These are phyloP conservation scores for Danionella cerebrum DNA, from an alignment of 2,113 vertebrate species.

Conservation along the genomic window DNA sequence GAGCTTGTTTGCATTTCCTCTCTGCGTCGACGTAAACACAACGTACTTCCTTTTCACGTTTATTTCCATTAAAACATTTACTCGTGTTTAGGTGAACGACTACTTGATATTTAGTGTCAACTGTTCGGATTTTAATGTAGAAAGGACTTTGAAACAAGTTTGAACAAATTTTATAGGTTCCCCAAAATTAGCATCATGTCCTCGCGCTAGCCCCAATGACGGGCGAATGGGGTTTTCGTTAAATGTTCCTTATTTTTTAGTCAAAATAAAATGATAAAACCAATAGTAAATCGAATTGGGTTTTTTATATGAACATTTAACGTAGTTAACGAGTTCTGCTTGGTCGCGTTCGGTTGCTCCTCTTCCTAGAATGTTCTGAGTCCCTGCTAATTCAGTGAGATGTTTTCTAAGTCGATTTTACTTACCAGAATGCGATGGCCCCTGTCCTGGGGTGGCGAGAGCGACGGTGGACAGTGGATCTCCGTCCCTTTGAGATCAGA, in stretches of 20 bases:
- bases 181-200: background rate
- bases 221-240: background rate
- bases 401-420: background rate
- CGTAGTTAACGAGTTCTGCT: too few species aligned
- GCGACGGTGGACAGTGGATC: constrained; percentile 5
- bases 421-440: constrained; percentile 8
- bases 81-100: background rate
- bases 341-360: too few species aligned
- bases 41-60: background rate
- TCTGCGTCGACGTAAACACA: background rate
- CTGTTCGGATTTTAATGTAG: too few species aligned
- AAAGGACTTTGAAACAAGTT: too few species aligned
- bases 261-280: too few species aligned
- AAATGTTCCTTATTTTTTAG: too few species aligned
- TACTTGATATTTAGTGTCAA: too few species aligned
- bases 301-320: too few species aligned
- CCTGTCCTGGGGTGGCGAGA: background rate
- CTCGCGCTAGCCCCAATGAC: background rate
- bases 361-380: too few species aligned
- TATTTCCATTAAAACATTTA: background rate
- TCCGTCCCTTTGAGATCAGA: background rate
- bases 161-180: background rate
- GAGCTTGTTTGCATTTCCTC: background rate
- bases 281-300: too few species aligned
- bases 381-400: background rate